Evolutionary conservation across 2,113 vertebrate genomes (phyloP).

Genomic region (Tichodroma muraria): DNA sequence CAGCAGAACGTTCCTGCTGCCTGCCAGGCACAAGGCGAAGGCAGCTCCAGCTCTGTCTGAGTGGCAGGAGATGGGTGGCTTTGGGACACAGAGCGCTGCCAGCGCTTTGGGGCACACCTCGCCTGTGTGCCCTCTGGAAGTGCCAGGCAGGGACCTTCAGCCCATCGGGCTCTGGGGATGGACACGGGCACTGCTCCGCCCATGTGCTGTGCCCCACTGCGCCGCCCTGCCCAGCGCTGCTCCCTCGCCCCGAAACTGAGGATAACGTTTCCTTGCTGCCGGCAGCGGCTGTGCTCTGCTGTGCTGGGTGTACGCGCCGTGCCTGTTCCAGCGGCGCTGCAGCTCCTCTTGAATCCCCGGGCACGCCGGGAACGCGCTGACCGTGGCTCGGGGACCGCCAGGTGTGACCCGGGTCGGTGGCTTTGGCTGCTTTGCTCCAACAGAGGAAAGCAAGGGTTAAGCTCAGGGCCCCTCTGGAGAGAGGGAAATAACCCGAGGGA

Average conservation of each 20-base stretch:
- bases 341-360: neutral
- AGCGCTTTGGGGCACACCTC: accelerated
- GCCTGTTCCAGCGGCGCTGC: neutral
- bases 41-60: neutral
- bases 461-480: neutral
- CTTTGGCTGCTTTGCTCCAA: neutral
- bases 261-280: neutral
- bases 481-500: neutral
- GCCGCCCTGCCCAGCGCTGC: accelerated
- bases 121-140: accelerated
- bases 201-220: neutral
- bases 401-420: accelerated
- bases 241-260: accelerated
- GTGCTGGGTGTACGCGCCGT: neutral
- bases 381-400: too few relatives aligned
- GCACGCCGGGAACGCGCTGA: accelerated
- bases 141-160: neutral
- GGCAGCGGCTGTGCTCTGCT: neutral
- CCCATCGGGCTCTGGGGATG: accelerated
- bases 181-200: neutral
- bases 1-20: neutral
- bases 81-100: accelerated
- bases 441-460: neutral
- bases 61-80: neutral
- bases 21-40: neutral